phyloP scores from a whole-genome alignment of 2,888 invertebrate species.

The Eutolmus rufibarbis region DNA sequence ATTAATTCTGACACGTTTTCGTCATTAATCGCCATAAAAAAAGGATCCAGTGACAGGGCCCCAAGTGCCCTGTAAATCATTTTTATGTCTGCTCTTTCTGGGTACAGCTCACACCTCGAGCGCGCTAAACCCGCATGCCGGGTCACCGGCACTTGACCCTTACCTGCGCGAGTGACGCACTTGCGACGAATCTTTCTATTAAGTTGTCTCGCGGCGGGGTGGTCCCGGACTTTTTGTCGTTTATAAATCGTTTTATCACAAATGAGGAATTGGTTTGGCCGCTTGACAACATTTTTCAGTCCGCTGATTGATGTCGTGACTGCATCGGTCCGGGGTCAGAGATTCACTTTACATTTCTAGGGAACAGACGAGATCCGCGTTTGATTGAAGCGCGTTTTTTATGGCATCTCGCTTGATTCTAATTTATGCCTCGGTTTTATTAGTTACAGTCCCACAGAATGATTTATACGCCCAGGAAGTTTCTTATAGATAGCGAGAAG shows the following conservation, averaged over 20 bases:
- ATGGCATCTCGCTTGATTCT: not conserved
- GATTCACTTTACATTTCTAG: conserved; percentile 26
- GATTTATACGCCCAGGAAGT: not conserved
- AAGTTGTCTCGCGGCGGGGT: conserved; percentile 17
- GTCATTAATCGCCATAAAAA: conserved; percentile 25
- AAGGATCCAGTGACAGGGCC: conserved; percentile 27
- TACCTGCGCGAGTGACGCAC: not conserved
- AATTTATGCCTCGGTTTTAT: conserved; percentile 25
- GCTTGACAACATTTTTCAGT: conserved; percentile 29
- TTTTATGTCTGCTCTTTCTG: not conserved
- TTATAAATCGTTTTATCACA: conserved; percentile 37
- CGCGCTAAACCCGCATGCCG: conserved; percentile 8
- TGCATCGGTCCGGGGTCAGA: conserved; percentile 14
- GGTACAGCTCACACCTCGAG: not conserved
- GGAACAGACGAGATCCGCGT: not conserved
- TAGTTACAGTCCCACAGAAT: not conserved
- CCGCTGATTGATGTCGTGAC: conserved; percentile 32
- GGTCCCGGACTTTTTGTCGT: conserved; percentile 28
- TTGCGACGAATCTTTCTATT: conserved; percentile 1
- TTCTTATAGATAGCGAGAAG: not conserved
- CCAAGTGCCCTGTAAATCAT: conserved; percentile 21
- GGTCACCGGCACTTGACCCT: conserved; percentile 15
- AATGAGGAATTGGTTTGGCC: conserved; percentile 32
- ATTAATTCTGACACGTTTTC: conserved; percentile 29
- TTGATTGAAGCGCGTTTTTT: conserved; percentile 25